Evolutionary conservation across 2,113 vertebrate genomes (phyloP), one percentile per base, ranked within the genome.

Genomic region (Percopsis transmontana): DNA sequence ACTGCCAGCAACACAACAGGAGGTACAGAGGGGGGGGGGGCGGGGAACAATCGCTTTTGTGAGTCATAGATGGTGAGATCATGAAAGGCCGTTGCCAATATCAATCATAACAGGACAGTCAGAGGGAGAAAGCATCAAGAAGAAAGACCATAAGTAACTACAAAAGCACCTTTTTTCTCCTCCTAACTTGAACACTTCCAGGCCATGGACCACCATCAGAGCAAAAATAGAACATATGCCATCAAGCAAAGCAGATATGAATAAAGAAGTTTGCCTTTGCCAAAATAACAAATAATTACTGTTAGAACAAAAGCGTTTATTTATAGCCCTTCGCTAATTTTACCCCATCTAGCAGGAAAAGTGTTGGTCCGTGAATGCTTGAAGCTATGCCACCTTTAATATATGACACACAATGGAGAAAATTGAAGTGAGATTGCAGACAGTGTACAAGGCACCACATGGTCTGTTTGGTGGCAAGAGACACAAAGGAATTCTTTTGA

Each of bases 311-410:
- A 76, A 59, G 70, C 81, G 76, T 75, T 40, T 66, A 76, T 80
- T 73, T 62, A 76, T 79, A 83, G 63, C 68, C 41, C 61, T 1
- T 24, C 51, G 62, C 81, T 86, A 82, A 83, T 83, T 86, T 83
- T 80, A 80, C 39, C 52, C 45, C 12, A 10, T 76, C 73, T 64
- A 66, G 72, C 70, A 72, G 68, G 58, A 63, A 44, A 50, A 44
- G 72, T 77, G 57, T 60, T 47, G 58, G 72, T 76, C 78, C 70
- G 69, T 72, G 64, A 76, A 76, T 81, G 79, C 74, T 62, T 68
- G 61, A 73, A 62, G 65, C 57, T 70, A 79, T 71, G 74, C 61
- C 77, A 74, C 66, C 47, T 41, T 45, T 42, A 62, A 63, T 71
- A 1, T 52, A 60, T 1, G 78, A 71, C 70, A 80, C 76, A 83